Evolutionary conservation across 1,140 invertebrate genomes (phyloP), one percentile per base, ranked within the genome.

Genomic region (Neodiprion pinetum): DNA sequence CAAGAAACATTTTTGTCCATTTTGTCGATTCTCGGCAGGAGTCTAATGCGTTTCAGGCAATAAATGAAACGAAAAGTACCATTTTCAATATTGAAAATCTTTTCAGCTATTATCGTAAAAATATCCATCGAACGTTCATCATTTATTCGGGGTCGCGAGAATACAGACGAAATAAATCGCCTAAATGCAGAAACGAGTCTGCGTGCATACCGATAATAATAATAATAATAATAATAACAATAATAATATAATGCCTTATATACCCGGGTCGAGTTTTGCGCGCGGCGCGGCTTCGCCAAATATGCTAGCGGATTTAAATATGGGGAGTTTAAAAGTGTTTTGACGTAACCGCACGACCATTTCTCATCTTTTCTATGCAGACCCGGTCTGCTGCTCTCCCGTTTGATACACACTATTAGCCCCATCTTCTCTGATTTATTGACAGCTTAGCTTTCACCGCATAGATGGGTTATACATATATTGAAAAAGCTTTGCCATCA

Each of bases 391-490:
- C 73, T 81, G 84, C 79, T 67, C 74, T 61, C 81, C 77, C 83
- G 83, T 83, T 87, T 85, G 84, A 87, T 87, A 87, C 85, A 88
- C 80, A 80, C 85, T 88, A 87, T 88, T 88, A 87, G 84, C 78
- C 79, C 74, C 79, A 78, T 81, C 79, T 81, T 80, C 69, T 71
- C 77, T 85, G 86, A 87, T 88, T 86, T 85, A 86, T 87, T 75
- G 80, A 78, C 76, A 80, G 70, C 72, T 77, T 69, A 69, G 40
- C 67, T 23, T 69, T 69, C 21, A 12, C 28, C 28, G 28, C 28
- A 40, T 40, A 40, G 28, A 40, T 40, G 28, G 28, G 5, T 21
- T 21, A 21, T 21, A 21, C 5, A 17, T 61, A 61, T 61, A 61
- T 61, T 61, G 11, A 61, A 61, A 40, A 61, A 12, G n/a, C n/a